Percentiles rank a stretch among this genome's conserved stretches.
phyloP scores from a whole-genome alignment of 1,140 invertebrate genomes.

The Drosophila repleta region DNA sequence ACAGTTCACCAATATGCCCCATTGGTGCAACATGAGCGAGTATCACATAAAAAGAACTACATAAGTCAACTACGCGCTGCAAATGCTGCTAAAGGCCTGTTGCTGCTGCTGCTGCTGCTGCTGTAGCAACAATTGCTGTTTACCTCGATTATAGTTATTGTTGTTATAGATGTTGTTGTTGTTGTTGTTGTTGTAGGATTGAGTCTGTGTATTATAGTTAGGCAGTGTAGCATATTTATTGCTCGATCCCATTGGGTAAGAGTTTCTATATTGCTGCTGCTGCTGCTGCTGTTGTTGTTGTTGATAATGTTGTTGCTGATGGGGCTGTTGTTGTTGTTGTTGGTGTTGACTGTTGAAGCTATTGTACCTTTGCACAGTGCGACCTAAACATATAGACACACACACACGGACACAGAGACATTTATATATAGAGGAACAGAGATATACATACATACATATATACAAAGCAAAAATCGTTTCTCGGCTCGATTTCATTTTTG shows the following conservation, averaged over 20 bases:
- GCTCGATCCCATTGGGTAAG: conserved; percentile 60
- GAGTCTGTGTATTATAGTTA: conserved; percentile 68
- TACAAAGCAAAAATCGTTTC: conserved; percentile 13
- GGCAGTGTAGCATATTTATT: conserved; percentile 43
- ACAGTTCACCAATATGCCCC: no score
- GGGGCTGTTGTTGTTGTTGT: conserved; percentile 36
- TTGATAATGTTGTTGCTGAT: conserved; percentile 46
- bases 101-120: conserved; percentile 13
- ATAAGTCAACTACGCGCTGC: conserved; percentile 5
- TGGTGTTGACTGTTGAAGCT: conserved; percentile 37
- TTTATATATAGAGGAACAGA: conserved; percentile 14
- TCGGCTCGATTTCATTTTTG: not conserved
- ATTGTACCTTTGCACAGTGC: conserved; percentile 70
- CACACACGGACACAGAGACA: conserved; percentile 12
- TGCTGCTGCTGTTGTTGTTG: conserved; percentile 43
- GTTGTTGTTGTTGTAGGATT: conserved; percentile 56
- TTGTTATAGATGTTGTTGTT: conserved; percentile 55
- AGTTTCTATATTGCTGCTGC: conserved; percentile 74
- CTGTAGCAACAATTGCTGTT: conserved; percentile 36
- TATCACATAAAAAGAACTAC: conserved; percentile 14
- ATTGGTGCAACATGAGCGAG: no score
- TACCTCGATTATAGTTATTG: conserved; percentile 72
- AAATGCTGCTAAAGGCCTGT: conserved; percentile 3
- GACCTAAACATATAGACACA: conserved; percentile 52
- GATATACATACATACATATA: no score